Percentiles rank a stretch among this genome's conserved stretches.
These are phyloP conservation scores for Drosophila santomea DNA, from an alignment of 1,140 invertebrate species.

Conservation along the genomic window DNA sequence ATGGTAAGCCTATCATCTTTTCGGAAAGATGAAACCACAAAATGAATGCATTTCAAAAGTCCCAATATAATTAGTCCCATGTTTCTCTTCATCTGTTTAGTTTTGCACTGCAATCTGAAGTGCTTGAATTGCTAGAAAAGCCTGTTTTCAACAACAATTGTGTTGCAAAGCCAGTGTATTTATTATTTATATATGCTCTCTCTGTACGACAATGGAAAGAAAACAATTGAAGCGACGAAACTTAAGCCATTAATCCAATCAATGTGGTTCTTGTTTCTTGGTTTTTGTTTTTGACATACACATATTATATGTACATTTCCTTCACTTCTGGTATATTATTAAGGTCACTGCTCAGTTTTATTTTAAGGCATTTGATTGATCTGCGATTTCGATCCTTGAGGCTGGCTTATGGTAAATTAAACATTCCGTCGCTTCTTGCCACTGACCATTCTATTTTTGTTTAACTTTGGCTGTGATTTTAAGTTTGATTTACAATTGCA, in stretches of 20 bases:
- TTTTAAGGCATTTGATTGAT: background rate
- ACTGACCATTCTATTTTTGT: conserved; percentile 9
- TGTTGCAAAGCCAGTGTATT: too few relatives aligned
- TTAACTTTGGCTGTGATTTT: conserved; percentile 38
- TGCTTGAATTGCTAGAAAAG: too few relatives aligned
- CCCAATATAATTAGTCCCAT: too few relatives aligned
- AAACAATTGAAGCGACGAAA: background rate
- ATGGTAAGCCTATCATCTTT: background rate
- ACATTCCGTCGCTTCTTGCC: background rate
- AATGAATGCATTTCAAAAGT: background rate
- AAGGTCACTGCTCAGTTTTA: background rate
- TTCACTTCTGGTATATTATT: background rate
- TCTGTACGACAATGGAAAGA: background rate
- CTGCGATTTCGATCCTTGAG: background rate
- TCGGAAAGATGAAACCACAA: background rate
- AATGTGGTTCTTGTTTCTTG: background rate
- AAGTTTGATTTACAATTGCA: conserved; percentile 45
- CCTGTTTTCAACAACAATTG: too few relatives aligned
- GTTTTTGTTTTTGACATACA: background rate
- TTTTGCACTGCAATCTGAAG: too few relatives aligned
- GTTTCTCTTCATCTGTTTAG: too few relatives aligned
- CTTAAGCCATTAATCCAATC: background rate
- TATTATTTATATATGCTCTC: background rate
- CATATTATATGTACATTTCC: background rate
- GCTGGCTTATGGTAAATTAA: conserved; percentile 10